Base-by-base conservation (phyloP, 2,797 vertebrate species). In the Catharus ustulatus region DNA sequence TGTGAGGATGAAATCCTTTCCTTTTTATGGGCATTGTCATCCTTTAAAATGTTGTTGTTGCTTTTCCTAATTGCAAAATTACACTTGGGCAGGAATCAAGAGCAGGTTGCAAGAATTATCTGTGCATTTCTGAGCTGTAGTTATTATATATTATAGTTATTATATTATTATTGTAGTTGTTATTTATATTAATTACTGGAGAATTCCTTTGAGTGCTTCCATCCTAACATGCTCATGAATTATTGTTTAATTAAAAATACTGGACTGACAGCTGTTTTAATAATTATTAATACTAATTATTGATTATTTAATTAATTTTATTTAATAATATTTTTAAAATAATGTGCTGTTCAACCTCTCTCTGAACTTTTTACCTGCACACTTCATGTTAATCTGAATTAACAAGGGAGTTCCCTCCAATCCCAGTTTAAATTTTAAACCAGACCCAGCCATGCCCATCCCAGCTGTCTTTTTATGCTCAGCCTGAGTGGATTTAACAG, bases 151-250 rank as follows among this genome's bases (percentile, higher is more conserved):
- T 49, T 49, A 27, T 3, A 51, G 3, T 27, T 49, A 49, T 15
- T 49, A 27, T 49, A 15, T 48, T 42, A 42, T 26, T 49, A 15
- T 49, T 49, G 48, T 48, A 23, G 22, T 48, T 48, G 49, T 49
- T 27, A 49, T 48, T 48, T 49, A 49, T 27, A 49, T 51, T 7
- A 74, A 57, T 63, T 21, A 11, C 11, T 42, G 4, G 9, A 27
- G 40, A 54, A 20, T 79, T 32, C 15, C 38, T 68, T 38, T 5
- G 11, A 87, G 21, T 61, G 66, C 34, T 82, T 67, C 62, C 1
- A 2, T 26, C 1, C 2, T 22, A 9, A 42, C 0, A 48, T 26
- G 48, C 9, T 48, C 48, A 48, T 26, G 8, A 26, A 13, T 48
- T 48, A 24, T 12, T 48, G 29, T 59, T 74, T 40, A 19, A 66